Base-by-base conservation (phyloP, 2,888 invertebrate species). In the Tenthredo scrophulariae region DNA sequence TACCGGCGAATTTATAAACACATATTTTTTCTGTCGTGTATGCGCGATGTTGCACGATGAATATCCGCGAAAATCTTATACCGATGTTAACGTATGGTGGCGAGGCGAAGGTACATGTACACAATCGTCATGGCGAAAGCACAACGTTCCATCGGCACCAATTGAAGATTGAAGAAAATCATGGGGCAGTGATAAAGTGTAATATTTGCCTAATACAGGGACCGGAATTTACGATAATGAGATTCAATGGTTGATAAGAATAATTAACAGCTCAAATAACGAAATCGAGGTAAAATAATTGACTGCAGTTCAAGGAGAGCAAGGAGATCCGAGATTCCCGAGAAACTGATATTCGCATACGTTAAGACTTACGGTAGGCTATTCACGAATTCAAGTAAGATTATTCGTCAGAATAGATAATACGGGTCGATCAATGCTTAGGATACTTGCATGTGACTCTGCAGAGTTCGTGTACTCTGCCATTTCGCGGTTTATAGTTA, bases 1-100 rank as follows among this genome's bases (percentile, higher is more conserved):
- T 77, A 98, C 98, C 0, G 99, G 99, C 1, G 97, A 98, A 93
- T 98, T 99, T 92, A 97, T 99, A 90, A 98, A 99, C 94, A 99
- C 99, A 33, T 98, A 96, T 93, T 98, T 98, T 94, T 98, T 98
- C 96, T 98, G 98, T 92, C 96, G 98, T 65, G 95, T 98, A 85
- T 98, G 98, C 93, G 96, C 97, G 6, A 96, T 97, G 96, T 93
- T 97, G 87, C 97, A 98, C 93, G 97, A 97, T 85, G 94, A 94
- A 88, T 94, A 94, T 84, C 92, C 94, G 9, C 90, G 93, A 26
- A 94, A 95, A 90, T 95, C 96, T 93, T 98, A 97, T 94, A 94
- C 95, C 80, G 97, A 98, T 93, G 96, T 98, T 86, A 98, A 98
- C 93, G 96, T 97, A 87, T 99, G 99, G 98, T 98, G 98, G 98